These are phyloP conservation scores for Ailurus styani DNA, from an alignment of 2,113 vertebrate species.

Conservation along the genomic window DNA sequence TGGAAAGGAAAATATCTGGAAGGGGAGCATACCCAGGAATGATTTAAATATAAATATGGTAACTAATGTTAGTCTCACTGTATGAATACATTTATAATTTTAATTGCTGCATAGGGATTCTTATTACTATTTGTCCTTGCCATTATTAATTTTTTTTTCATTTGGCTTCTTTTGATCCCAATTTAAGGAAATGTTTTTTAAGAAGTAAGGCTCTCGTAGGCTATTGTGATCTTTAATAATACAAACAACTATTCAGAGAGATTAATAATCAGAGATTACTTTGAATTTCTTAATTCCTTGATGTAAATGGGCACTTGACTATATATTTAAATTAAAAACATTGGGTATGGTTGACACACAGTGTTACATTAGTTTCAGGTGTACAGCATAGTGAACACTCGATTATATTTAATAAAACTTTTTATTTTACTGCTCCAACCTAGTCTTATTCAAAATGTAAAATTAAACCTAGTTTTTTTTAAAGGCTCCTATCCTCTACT, in stretches of 20 bases:
- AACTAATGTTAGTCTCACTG: not conserved
- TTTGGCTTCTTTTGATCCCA: not conserved
- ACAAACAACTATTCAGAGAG: not conserved
- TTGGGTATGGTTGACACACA: not conserved
- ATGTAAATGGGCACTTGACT: not conserved
- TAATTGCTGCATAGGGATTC: not conserved
- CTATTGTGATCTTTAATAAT: not conserved
- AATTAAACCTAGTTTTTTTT: not conserved
- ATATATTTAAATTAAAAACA: not conserved
- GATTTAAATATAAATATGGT: not conserved
- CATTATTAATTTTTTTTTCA: not conserved
- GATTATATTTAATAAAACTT: not conserved
- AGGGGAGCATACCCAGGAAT: not conserved
- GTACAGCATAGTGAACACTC: not conserved
- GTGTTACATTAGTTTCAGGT: not conserved
- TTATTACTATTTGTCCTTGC: not conserved
- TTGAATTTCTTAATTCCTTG: constrained; percentile 25
- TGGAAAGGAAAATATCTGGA: not conserved
- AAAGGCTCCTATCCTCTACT: not conserved
- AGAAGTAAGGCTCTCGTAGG: not conserved
- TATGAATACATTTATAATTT: not conserved
- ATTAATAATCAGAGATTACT: not conserved
- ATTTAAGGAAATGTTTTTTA: not conserved
- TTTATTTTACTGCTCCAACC: not conserved
- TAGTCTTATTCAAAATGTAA: not conserved